These are phyloP conservation scores for Carlito syrichta DNA, from an alignment of 2,113 vertebrate genomes.

Conservation along the genomic window DNA sequence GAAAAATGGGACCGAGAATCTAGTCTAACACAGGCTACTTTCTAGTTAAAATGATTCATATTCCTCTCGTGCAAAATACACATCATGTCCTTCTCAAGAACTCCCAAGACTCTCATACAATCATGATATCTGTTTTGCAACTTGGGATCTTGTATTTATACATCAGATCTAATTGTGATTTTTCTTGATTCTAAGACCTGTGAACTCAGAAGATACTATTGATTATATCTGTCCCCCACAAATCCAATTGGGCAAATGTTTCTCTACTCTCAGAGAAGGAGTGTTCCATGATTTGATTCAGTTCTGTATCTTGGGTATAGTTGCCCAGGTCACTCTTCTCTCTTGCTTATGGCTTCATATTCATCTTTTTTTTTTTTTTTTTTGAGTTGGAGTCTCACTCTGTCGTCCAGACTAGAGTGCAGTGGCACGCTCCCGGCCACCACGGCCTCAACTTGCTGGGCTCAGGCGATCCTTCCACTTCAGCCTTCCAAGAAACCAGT, in stretches of 20 bases:
- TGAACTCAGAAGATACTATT: not conserved
- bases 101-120: not conserved
- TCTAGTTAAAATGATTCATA: not conserved
- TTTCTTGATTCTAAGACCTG: not conserved
- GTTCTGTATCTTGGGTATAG: not conserved
- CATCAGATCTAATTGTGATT: not conserved
- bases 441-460: too few species aligned
- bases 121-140: not conserved
- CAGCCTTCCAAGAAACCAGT: too few species aligned
- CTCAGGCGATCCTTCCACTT: too few species aligned
- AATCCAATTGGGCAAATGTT: not conserved
- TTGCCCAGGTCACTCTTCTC: not conserved
- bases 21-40: not conserved
- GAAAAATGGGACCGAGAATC: not conserved
- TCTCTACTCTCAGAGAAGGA: not conserved
- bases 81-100: not conserved
- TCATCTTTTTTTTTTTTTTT: not conserved
- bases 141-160: not conserved
- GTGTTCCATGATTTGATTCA: not conserved
- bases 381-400: too few species aligned
- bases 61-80: not conserved
- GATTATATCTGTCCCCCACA: not conserved
- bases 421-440: too few species aligned
- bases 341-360: not conserved
- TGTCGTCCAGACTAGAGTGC: too few species aligned